Conservation (phyloP, 30 jellyfish, hydroid and myxozoan species). For the Aurelia sp. region DNA sequence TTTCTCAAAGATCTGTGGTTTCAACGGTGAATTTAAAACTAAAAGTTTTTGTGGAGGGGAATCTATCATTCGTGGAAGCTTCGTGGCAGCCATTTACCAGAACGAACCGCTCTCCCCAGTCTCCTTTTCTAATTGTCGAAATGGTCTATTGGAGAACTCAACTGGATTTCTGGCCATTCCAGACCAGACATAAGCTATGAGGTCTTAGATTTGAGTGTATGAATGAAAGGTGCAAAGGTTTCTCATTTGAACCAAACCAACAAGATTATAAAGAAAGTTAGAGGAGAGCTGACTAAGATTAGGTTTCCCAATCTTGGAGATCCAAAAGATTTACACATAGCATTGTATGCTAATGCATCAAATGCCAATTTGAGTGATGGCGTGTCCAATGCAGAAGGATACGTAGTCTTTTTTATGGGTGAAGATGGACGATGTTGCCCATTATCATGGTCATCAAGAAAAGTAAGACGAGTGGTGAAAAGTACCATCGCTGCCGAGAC, state of each 20-base stretch:
- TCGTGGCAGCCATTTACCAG: constrained; percentile 30
- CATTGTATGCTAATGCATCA: constrained; percentile 48
- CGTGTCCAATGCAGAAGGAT: constrained; percentile 39
- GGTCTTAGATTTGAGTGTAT: constrained; percentile 4
- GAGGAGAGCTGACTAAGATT: background rate
- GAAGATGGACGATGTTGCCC: constrained; percentile 36
- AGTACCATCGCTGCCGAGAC: constrained; percentile 44
- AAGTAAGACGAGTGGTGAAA: constrained; percentile 41
- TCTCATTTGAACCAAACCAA: constrained; percentile 23
- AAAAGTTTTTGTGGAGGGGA: no score
- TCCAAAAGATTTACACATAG: constrained; percentile 32
- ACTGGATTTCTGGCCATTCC: no score
- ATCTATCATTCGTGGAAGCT: no score
- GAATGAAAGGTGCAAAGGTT: no score
- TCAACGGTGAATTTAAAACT: no score
- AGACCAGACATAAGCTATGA: constrained; percentile 8
- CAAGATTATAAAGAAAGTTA: constrained; percentile 6
- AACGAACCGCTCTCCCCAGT: no score
- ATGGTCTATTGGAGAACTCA: no score
- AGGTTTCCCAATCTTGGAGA: constrained; percentile 30
- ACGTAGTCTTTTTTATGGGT: background rate
- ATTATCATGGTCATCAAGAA: constrained; percentile 25
- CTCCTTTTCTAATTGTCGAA: no score
- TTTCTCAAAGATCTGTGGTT: no score
- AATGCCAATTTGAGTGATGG: constrained; percentile 29